A percentile compares a stretch with the other conserved stretches of the same genome.
Evolutionary conservation across 2,797 vertebrate species (phyloP).

Genomic region (Remorina albescens): DNA sequence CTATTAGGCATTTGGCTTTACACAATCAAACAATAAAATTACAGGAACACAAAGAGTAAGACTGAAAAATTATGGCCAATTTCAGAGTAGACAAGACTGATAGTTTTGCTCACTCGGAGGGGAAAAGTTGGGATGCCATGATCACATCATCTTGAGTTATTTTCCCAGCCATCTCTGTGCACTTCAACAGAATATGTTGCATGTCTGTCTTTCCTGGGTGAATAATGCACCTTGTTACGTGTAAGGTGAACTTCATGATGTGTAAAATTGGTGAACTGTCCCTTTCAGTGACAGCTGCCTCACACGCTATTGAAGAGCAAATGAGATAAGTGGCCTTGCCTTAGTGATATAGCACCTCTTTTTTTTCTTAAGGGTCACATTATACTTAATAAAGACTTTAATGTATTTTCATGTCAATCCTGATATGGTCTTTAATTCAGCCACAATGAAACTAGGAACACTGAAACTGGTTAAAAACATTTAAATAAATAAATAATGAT

Average conservation of each 20-base stretch:
- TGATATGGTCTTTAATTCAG: neutral
- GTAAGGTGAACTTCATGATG: neutral
- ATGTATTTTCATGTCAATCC: neutral
- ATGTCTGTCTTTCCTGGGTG: neutral
- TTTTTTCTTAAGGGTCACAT: constrained; percentile 2
- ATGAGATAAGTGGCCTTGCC: neutral
- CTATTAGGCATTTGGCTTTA: neutral
- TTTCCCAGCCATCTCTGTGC: too few relatives aligned
- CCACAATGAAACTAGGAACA: neutral
- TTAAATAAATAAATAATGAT: too few relatives aligned
- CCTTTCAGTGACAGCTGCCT: neutral
- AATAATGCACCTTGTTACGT: neutral
- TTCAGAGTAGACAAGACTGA: neutral
- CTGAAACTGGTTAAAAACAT: neutral
- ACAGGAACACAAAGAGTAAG: neutral
- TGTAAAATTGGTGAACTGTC: neutral
- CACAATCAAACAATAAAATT: neutral
- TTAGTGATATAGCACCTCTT: neutral
- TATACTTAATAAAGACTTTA: neutral
- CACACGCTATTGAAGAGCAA: too few relatives aligned
- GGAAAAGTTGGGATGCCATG: neutral
- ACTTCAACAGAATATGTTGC: neutral
- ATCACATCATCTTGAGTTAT: neutral
- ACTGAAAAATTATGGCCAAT: neutral
- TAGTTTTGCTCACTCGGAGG: neutral